These are phyloP conservation scores for Brachyhypopomus gauderio DNA, from an alignment of 2,113 vertebrate genomes.

Conservation along the genomic window DNA sequence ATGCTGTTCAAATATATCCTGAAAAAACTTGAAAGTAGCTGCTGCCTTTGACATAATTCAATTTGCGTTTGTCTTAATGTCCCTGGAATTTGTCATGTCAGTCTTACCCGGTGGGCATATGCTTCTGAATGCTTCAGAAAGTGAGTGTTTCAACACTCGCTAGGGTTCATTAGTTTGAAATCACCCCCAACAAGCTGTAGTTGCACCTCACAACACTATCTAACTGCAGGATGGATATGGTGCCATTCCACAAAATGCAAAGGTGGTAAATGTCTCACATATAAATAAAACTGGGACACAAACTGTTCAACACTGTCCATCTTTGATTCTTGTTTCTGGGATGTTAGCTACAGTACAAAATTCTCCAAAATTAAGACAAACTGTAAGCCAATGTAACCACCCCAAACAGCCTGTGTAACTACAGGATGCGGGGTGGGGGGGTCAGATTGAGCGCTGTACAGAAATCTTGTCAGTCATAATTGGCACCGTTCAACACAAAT, in stretches of 20 bases:
- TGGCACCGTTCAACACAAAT: conserved; percentile 23
- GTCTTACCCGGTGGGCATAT: too few species aligned
- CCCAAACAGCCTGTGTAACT: conserved; percentile 4
- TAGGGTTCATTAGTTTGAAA: background rate
- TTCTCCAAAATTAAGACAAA: background rate
- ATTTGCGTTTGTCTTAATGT: too few species aligned
- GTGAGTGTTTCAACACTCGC: background rate
- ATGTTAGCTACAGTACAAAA: conserved; percentile 6
- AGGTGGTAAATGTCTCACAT: background rate
- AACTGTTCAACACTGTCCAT: background rate
- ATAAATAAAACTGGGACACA: background rate
- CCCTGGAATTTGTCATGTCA: too few species aligned
- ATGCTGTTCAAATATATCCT: too few species aligned
- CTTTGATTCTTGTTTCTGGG: background rate
- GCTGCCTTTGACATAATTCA: too few species aligned
- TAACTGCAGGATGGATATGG: background rate
- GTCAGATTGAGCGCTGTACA: conserved; percentile 2
- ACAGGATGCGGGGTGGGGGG: conserved; percentile 15
- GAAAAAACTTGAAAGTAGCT: too few species aligned
- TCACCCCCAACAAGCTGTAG: background rate
- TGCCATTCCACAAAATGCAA: background rate
- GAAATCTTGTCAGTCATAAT: conserved; percentile 20
- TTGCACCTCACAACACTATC: background rate
- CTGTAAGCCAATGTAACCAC: conserved; percentile 28
- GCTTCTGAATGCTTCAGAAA: too few species aligned